Evolutionary conservation across 1,140 invertebrate species (phyloP), one percentile per base, ranked within the genome.

Genomic region (Potamilus streckersoni): DNA sequence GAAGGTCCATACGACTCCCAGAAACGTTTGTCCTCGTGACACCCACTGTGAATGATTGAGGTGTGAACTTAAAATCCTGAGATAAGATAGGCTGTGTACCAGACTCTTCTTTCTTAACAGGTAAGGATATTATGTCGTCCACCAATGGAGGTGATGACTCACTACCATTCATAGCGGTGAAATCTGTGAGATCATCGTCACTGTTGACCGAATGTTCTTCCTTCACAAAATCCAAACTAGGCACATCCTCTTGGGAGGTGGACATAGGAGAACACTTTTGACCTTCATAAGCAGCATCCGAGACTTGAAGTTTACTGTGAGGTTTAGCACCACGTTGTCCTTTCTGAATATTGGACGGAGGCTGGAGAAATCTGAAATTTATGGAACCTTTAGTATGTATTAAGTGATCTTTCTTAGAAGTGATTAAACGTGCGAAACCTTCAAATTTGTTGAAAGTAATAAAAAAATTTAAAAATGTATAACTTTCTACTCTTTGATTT

Each of bases 251-350:
- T 12, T 31, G 11, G 56, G 17, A 27, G 2, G 55, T 17, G 15
- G 27, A 58, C 19, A 38, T 56, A 19, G 17, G 15, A 55, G 49
- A 49, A 4, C n/a, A 55, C 38, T 62, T 6, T 20, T n/a, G 60
- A 15, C 14, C 55, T 63, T 4, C 19, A 23, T 11, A 20, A 69
- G 14, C 56, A 38, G 1, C 38, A 23, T 23, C 49, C 38, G 66
- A 38, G 4, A 71, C 20, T 15, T 64, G 63, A 56, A 76, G n/a
- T 60, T 79, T 80, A 31, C 78, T 79, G 66, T 86, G 86, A 4
- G 86, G 86, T 76, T 82, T 84, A 0, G 86, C 86, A 8, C 87
- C 87, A 65, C 87, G 74, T 73, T 87, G 87, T 49, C 87, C 87
- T 75, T 84, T 86, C 65, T 86, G 84, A 27, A 88, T 88, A 27